phyloP scores from a whole-genome alignment of 2,888 invertebrate genomes.

The Andrena chrysosceles region DNA sequence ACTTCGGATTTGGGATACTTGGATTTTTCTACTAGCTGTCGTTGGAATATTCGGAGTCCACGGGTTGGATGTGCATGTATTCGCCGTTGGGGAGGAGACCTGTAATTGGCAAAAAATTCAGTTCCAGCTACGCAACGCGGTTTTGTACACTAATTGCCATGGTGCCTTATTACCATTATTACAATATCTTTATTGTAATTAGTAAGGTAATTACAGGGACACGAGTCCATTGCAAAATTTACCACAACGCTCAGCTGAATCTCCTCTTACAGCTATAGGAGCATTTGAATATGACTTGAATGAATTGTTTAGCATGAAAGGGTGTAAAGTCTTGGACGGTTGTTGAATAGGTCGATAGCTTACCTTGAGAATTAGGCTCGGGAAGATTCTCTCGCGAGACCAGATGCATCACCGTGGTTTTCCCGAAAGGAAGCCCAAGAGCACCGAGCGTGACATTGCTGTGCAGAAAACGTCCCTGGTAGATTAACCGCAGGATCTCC shows the following conservation, averaged over 20 bases:
- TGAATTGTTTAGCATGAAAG: background rate
- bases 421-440: conserved; percentile 97
- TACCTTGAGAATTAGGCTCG: conserved; percentile 99
- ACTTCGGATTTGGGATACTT: conserved; percentile 27
- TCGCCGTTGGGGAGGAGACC: conserved; percentile 81
- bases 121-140: background rate
- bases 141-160: background rate
- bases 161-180: too few relatives aligned
- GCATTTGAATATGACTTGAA: too few relatives aligned
- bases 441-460: conserved; percentile 99
- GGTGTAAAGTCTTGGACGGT: background rate
- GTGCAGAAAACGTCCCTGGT: conserved; percentile 99
- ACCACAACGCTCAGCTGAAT: too few relatives aligned
- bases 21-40: conserved; percentile 24
- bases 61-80: conserved; percentile 77
- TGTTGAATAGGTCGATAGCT: conserved; percentile 46
- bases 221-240: too few relatives aligned
- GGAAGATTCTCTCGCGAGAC: conserved; percentile 99
- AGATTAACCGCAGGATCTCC: conserved; percentile 99
- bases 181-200: too few relatives aligned
- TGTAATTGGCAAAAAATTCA: conserved; percentile 58
- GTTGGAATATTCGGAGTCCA: conserved; percentile 60
- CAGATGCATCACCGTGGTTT: conserved; percentile 99
- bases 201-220: too few relatives aligned
- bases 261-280: too few relatives aligned